Conservation (phyloP, 2,797 vertebrate species). For the Poeciliopsis turneri region DNA sequence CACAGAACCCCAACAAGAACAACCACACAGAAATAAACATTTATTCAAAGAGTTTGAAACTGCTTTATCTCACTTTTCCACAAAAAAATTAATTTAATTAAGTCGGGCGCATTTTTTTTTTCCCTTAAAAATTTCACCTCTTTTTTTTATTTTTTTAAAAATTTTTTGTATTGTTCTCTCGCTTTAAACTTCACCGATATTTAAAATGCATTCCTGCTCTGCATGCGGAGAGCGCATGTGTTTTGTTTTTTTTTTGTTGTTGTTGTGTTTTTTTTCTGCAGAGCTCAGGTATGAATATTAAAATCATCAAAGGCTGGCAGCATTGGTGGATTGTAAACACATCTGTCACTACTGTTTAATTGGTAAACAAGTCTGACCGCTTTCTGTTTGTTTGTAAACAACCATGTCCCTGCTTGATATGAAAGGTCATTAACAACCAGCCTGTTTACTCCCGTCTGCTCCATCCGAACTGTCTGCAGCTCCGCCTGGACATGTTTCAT, state of each 20-base stretch:
- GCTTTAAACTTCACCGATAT: constrained; percentile 15
- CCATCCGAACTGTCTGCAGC: constrained; percentile 37
- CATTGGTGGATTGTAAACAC: constrained; percentile 78
- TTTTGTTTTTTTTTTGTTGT: constrained; percentile 11
- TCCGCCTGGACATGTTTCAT: constrained; percentile 35
- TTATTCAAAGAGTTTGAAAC: constrained; percentile 1
- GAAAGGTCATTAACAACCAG: constrained; percentile 72
- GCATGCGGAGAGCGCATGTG: not conserved
- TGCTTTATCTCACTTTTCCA: not conserved
- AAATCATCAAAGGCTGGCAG: constrained; percentile 63
- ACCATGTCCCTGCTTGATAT: constrained; percentile 73
- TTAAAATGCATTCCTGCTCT: constrained; percentile 30
- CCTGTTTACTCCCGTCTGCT: constrained; percentile 49
- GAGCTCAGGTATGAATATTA: constrained; percentile 77
- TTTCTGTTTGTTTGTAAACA: constrained; percentile 77
- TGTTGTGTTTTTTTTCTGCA: constrained; percentile 20
- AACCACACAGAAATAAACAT: not conserved
- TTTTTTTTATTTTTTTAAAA: not conserved
- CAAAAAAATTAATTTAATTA: not conserved
- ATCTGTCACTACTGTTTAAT: constrained; percentile 78
- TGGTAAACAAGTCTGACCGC: constrained; percentile 75
- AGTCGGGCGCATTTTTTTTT: not conserved
- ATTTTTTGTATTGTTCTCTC: not conserved
- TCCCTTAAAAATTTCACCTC: not conserved
- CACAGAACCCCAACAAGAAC: constrained; percentile 23